Evolutionary conservation across 1,140 invertebrate species (phyloP).

Genomic region (Sinonovacula constricta): DNA sequence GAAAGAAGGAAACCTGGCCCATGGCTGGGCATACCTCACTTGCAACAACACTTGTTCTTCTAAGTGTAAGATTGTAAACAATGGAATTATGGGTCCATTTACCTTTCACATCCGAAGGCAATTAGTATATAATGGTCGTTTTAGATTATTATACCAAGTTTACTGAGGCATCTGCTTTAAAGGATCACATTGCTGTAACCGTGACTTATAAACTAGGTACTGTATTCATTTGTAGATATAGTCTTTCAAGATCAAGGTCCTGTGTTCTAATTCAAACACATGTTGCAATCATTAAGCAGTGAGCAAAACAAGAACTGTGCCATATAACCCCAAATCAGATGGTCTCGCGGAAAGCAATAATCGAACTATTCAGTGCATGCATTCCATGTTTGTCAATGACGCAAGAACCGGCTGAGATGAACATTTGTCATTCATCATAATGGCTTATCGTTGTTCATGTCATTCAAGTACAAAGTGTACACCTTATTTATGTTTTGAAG

Average conservation of each 20-base stretch:
- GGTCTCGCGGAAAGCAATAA: constrained; percentile 15
- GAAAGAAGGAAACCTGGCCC: constrained; percentile 28
- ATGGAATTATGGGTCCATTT: constrained; percentile 49
- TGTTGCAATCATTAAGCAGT: constrained; percentile 51
- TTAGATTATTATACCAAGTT: constrained; percentile 66
- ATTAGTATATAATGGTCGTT: constrained; percentile 64
- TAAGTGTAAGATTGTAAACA: constrained; percentile 1
- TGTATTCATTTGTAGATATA: constrained; percentile 63
- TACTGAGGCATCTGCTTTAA: constrained; percentile 55
- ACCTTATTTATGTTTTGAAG: too few relatives aligned
- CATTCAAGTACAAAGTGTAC: too few relatives aligned
- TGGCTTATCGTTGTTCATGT: too few relatives aligned
- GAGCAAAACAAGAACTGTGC: constrained; percentile 51
- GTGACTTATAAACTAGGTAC: constrained; percentile 29
- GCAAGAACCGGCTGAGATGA: too few relatives aligned
- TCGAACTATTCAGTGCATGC: constrained; percentile 8
- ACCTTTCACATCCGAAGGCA: constrained; percentile 37
- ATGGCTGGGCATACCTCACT: constrained; percentile 17
- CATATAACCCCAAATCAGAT: constrained; percentile 46
- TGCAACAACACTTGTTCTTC: constrained; percentile 4
- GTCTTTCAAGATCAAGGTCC: constrained; percentile 76
- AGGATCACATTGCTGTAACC: constrained; percentile 39
- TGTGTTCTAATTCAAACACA: constrained; percentile 54
- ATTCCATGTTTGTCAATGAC: too few relatives aligned
- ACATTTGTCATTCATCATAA: too few relatives aligned